Percentiles rank a stretch among this genome's conserved stretches.
Evolutionary conservation across 2,888 invertebrate species (phyloP).

Genomic region (Clostera curtula): DNA sequence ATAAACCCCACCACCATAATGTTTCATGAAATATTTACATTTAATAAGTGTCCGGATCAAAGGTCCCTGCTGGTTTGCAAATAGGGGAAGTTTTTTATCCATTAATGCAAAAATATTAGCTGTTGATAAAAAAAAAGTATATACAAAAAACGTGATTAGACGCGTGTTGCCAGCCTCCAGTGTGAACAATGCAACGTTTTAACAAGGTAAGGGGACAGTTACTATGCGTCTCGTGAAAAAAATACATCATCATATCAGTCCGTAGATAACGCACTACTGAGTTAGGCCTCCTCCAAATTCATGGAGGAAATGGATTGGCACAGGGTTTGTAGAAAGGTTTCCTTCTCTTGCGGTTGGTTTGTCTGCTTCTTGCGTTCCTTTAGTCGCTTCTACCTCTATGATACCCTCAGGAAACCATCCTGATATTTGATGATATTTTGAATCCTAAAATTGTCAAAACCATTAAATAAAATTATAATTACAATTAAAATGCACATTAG

Average conservation of each 20-base stretch:
- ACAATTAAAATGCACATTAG: no score
- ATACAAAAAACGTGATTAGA: slow-evolving; percentile 41
- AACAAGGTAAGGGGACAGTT: slow-evolving; percentile 1
- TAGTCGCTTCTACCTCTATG: no score
- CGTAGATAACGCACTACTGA: no score
- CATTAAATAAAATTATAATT: no score
- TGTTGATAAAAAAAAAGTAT: slow-evolving; percentile 30
- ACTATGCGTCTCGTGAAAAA: slow-evolving; percentile 2
- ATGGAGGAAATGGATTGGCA: no score
- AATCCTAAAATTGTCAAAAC: no score
- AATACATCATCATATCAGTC: background rate
- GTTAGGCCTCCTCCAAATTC: no score
- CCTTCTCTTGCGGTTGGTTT: no score
- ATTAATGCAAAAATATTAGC: slow-evolving; percentile 33
- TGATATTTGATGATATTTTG: no score
- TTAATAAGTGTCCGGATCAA: slow-evolving; percentile 72
- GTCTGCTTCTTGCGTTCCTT: no score
- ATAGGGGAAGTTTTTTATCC: slow-evolving; percentile 59
- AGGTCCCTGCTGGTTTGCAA: slow-evolving; percentile 68
- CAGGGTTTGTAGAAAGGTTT: no score
- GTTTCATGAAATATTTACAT: slow-evolving; percentile 69
- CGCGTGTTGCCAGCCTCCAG: slow-evolving; percentile 39
- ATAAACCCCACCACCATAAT: slow-evolving; percentile 35
- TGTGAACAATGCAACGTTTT: slow-evolving; percentile 27
- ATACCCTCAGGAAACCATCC: no score